phyloP scores from a whole-genome alignment of 1,140 invertebrate genomes.

The Caerostris darwini region DNA sequence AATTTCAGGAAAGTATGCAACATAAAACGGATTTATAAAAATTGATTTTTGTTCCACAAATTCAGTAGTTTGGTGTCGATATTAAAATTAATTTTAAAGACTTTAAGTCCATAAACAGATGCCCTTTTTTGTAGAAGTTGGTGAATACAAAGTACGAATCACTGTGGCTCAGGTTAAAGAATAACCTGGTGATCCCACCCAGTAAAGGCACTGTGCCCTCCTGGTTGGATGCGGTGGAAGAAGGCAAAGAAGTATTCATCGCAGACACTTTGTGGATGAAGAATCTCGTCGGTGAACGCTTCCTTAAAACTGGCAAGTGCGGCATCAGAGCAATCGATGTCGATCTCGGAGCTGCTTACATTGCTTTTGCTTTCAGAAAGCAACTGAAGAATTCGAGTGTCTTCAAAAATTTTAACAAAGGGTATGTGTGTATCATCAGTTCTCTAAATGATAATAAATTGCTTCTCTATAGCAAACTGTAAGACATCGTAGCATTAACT shows the following conservation, averaged over 20 bases:
- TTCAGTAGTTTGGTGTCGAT: too few species aligned
- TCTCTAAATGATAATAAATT: too few species aligned
- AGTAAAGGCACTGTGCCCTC: neutral
- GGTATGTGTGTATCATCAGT: too few species aligned
- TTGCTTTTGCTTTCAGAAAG: conserved; percentile 23
- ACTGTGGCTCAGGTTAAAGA: neutral
- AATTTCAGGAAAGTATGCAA: too few species aligned
- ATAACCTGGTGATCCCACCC: neutral
- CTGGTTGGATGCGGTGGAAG: neutral
- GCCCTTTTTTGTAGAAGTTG: neutral
- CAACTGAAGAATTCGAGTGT: neutral
- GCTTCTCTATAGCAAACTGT: too few species aligned
- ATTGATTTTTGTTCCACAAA: too few species aligned
- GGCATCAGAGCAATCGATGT: neutral
- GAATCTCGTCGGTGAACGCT: neutral
- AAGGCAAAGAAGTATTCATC: conserved; percentile 27
- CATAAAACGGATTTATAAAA: too few species aligned
- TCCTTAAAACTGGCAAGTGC: conserved; percentile 40
- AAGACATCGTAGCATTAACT: too few species aligned
- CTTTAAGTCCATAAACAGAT: too few species aligned
- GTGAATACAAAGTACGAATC: neutral
- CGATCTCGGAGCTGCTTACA: neutral
- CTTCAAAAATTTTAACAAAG: neutral
- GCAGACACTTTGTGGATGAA: neutral
- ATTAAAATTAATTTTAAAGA: too few species aligned